A percentile compares a stretch with the other conserved stretches of the same genome.
Conservation (phyloP, 1,140 invertebrate genomes). For the Heterodera schachtii region DNA sequence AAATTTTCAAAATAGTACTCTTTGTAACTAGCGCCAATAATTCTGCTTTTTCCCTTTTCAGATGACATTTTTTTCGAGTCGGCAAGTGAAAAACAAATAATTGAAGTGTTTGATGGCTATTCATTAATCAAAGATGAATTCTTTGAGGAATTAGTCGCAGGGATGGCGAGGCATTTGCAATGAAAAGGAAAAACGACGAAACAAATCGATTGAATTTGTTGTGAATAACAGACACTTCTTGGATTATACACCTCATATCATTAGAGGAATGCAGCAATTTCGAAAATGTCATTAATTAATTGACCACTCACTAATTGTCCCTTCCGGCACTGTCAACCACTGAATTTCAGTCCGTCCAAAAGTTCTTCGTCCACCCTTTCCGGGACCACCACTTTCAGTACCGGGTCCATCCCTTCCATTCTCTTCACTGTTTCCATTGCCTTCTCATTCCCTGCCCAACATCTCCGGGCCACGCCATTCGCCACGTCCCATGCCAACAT, state of each 20-base stretch:
- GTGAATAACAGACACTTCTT: too few relatives aligned
- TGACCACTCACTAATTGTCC: background rate
- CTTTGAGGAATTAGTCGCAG: constrained; percentile 40
- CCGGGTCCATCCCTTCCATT: constrained; percentile 45
- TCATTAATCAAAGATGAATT: constrained; percentile 46
- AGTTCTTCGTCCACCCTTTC: constrained; percentile 47
- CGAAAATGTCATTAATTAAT: too few relatives aligned
- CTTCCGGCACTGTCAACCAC: too few relatives aligned
- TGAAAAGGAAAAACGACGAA: background rate
- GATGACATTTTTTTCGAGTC: constrained; percentile 53
- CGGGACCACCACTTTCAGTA: constrained; percentile 56
- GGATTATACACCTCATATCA: too few relatives aligned
- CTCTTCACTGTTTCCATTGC: constrained; percentile 56
- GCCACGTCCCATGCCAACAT: constrained; percentile 75
- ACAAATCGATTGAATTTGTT: too few relatives aligned
- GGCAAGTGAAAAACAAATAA: constrained; percentile 42
- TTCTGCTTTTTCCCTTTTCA: constrained; percentile 27
- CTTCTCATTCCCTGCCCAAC: constrained; percentile 57
- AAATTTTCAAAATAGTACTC: too few relatives aligned
- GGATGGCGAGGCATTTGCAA: constrained; percentile 5
- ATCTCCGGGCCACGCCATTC: constrained; percentile 71
- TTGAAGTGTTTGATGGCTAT: constrained; percentile 58
- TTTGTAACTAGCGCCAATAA: too few relatives aligned
- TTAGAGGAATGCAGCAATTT: too few relatives aligned
- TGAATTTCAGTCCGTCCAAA: constrained; percentile 42